Evolutionary conservation across 2,888 invertebrate species (phyloP).

Genomic region (Napeogenes sylphis): DNA sequence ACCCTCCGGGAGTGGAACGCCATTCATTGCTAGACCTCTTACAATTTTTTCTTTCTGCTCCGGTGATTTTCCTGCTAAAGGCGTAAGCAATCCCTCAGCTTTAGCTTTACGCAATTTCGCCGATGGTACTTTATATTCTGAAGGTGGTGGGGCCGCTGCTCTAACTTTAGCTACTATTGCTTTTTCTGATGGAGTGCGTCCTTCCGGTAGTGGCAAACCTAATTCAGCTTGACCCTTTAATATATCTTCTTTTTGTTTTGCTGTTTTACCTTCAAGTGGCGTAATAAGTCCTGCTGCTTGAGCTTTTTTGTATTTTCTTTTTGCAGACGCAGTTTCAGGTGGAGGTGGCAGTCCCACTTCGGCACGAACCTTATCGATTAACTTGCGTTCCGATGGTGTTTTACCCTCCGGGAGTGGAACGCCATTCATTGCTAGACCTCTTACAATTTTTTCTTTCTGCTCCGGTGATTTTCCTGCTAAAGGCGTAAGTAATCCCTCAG

Average conservation of each 20-base stretch:
- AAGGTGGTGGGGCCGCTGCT: conserved; percentile 16
- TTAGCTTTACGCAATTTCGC: conserved; percentile 27
- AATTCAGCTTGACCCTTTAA: conserved; percentile 31
- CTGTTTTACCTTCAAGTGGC: conserved; percentile 40
- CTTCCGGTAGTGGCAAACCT: conserved; percentile 30
- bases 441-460: conserved; percentile 41
- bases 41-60: conserved; percentile 37
- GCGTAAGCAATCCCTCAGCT: conserved; percentile 31
- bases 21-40: conserved; percentile 21
- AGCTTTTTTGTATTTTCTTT: conserved; percentile 35
- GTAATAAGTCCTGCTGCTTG: conserved; percentile 34
- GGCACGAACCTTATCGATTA: conserved; percentile 37
- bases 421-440: conserved; percentile 33
- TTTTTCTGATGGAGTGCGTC: conserved; percentile 32
- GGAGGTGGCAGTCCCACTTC: conserved; percentile 41
- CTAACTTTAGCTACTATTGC: conserved; percentile 35
- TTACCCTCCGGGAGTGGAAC: conserved; percentile 40
- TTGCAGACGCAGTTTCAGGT: conserved; percentile 34
- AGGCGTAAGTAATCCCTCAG: conserved; percentile 36
- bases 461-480: conserved; percentile 35
- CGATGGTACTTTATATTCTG: conserved; percentile 22
- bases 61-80: conserved; percentile 35
- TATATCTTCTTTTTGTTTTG: conserved; percentile 37
- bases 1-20: conserved; percentile 32
- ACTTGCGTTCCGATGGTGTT: conserved; percentile 36